Conservation (phyloP, 2,797 vertebrate genomes). For the Lycodopsis pacificus region DNA sequence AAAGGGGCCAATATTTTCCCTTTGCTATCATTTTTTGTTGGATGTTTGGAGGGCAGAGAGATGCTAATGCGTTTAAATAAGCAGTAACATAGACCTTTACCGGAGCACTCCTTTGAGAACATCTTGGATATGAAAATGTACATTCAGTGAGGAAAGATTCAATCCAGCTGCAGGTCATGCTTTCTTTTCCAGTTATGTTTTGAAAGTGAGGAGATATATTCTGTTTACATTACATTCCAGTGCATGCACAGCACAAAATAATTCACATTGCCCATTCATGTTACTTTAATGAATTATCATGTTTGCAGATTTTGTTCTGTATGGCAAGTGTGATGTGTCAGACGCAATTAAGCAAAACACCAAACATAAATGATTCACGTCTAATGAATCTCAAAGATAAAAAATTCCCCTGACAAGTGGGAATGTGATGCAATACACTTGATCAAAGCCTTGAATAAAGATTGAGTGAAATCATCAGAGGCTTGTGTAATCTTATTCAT, state of each 20-base stretch:
- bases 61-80: slow-evolving; percentile 69
- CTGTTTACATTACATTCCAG: neutral
- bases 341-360: slow-evolving; percentile 56
- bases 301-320: slow-evolving; percentile 47
- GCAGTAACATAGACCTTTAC: slow-evolving; percentile 49
- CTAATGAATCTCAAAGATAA: slow-evolving; percentile 40
- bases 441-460: slow-evolving; percentile 56
- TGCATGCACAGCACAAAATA: slow-evolving; percentile 15
- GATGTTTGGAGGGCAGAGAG: slow-evolving; percentile 52
- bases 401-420: slow-evolving; percentile 45
- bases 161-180: slow-evolving; percentile 27
- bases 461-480: slow-evolving; percentile 54
- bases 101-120: slow-evolving; percentile 37
- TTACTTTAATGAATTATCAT: slow-evolving; percentile 41
- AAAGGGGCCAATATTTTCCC: slow-evolving; percentile 36
- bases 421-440: slow-evolving; percentile 49
- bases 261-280: slow-evolving; percentile 22
- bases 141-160: slow-evolving; percentile 25
- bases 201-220: slow-evolving; percentile 17
- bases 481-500: slow-evolving; percentile 50
- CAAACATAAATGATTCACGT: slow-evolving; percentile 49
- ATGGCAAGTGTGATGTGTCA: slow-evolving; percentile 42
- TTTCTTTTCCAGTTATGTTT: slow-evolving; percentile 18
- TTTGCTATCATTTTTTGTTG: slow-evolving; percentile 41
- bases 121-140: slow-evolving; percentile 32